phyloP scores from a whole-genome alignment of 2,113 vertebrate genomes.

The Cygnus buccinator region DNA sequence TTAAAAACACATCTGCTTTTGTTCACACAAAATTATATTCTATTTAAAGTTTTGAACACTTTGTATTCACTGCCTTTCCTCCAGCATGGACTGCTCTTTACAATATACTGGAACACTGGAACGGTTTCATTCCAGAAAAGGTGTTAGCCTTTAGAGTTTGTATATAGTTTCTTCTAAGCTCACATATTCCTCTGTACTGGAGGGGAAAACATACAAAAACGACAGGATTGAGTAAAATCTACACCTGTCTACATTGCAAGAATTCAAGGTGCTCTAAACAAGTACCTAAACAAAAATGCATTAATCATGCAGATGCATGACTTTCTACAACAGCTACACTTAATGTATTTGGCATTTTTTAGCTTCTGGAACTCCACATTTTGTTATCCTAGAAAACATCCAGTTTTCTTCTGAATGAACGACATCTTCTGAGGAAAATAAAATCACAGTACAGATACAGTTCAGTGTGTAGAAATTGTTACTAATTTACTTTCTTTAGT shows the following conservation, averaged over 20 bases:
- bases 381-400: background rate
- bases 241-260: background rate
- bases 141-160: background rate
- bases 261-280: background rate
- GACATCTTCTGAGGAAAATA: background rate
- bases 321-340: background rate
- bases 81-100: background rate
- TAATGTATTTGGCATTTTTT: background rate
- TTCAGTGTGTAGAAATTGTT: background rate
- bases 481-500: background rate
- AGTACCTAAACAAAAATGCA: background rate
- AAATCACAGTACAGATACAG: rapidly evolving
- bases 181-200: background rate
- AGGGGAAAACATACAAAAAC: background rate
- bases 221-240: background rate
- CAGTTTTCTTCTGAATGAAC: background rate
- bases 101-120: background rate
- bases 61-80: background rate
- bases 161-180: background rate
- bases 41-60: background rate
- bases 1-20: background rate
- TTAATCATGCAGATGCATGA: background rate
- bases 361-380: background rate
- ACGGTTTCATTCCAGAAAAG: background rate
- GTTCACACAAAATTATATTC: background rate